Percentiles rank a stretch among this genome's conserved stretches.
Conservation (phyloP, 2,888 invertebrate species). For the Thymelicus acteon region DNA sequence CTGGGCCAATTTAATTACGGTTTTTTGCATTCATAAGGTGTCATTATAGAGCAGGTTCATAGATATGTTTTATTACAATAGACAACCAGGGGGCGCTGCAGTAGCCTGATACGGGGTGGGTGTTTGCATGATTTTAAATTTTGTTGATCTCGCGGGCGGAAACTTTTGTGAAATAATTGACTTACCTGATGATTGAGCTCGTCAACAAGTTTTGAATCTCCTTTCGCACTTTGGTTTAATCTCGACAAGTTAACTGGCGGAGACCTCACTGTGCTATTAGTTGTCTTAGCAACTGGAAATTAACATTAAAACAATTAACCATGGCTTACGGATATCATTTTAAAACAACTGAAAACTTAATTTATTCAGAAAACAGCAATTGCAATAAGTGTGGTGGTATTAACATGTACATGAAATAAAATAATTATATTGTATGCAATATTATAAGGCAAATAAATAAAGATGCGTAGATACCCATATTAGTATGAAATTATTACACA, state of each 20-base stretch:
- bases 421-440: neutral
- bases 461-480: neutral
- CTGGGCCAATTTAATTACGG: no score
- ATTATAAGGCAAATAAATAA: neutral
- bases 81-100: no score
- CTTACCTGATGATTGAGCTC: conserved; percentile 77
- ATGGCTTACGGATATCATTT: neutral
- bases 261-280: conserved; percentile 67
- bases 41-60: no score
- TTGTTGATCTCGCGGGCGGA: no score
- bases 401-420: neutral
- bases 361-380: conserved; percentile 14
- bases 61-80: no score
- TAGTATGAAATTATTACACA: neutral
- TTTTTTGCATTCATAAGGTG: no score
- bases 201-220: conserved; percentile 76
- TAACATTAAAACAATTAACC: conserved; percentile 30
- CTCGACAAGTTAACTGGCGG: conserved; percentile 73
- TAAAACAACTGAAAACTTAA: neutral
- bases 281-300: conserved; percentile 68
- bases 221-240: conserved; percentile 75
- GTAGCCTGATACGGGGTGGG: no score
- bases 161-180: neutral
- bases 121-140: no score
- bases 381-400: conserved; percentile 16